phyloP scores from a whole-genome alignment of 2,113 vertebrate species.

The Xiphias gladius region DNA sequence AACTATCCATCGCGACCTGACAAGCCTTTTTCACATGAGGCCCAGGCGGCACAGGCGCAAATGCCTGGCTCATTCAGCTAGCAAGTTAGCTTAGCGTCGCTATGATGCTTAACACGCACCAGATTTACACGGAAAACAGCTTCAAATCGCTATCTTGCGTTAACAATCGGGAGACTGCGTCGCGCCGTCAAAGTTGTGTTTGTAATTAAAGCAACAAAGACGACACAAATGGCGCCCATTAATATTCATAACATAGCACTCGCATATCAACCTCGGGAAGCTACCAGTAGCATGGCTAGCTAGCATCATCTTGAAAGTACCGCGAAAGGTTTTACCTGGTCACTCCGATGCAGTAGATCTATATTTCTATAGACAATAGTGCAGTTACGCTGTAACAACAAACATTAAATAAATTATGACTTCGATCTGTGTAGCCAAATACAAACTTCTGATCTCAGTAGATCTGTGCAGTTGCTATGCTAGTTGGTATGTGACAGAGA shows the following conservation, averaged over 20 bases:
- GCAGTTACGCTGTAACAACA: conserved; percentile 22
- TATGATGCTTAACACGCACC: conserved; percentile 13
- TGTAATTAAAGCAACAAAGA: background rate
- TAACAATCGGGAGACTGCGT: background rate
- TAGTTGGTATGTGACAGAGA: conserved; percentile 77
- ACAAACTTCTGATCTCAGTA: conserved; percentile 38
- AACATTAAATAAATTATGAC: conserved; percentile 61
- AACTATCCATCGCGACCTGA: background rate
- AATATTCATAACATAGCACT: conserved; percentile 37
- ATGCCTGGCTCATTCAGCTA: conserved; percentile 57
- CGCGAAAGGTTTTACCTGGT: conserved; percentile 81
- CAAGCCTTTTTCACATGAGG: conserved; percentile 44
- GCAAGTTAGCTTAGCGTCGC: conserved; percentile 63
- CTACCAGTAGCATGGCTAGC: conserved; percentile 60
- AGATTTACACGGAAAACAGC: conserved; percentile 1
- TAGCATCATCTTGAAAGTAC: conserved; percentile 76
- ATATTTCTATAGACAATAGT: conserved; percentile 39
- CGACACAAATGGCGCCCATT: background rate
- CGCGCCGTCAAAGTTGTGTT: background rate
- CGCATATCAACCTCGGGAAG: conserved; percentile 32
- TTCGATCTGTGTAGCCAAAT: background rate
- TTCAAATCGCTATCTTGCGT: too few species aligned
- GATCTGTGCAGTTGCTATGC: conserved; percentile 50
- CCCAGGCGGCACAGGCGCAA: conserved; percentile 59
- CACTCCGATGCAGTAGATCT: conserved; percentile 59